Base-by-base conservation (phyloP, 2,113 vertebrate species). In the Lipophrys pholis region DNA sequence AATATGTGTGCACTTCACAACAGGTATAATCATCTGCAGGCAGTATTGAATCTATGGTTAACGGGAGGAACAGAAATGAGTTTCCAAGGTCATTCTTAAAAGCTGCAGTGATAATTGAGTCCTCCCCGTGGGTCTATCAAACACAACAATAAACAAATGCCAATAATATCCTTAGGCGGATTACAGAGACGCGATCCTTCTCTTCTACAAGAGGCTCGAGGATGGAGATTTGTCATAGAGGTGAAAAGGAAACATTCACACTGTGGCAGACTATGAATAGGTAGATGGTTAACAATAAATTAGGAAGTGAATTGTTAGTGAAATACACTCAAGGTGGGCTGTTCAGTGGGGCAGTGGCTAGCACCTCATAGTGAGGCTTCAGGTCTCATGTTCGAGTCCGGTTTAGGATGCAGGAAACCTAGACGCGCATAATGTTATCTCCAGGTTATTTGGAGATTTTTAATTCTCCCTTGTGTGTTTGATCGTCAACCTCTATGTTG, bases 11-110 rank as follows among this genome's bases (percentile, higher is more conserved):
- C 42, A 61, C 61, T 38, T 78, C 57, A 52, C 51, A 21, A 43
- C 30, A 43, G 71, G 53, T 74, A 70, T 83, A 86, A 90, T 89
- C 54, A 36, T 74, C 81, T 57, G 84, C 71, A 11, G 71, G 81
- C 78, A 61, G 50, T 74, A 89, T 82, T 91, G 84, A 73, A 89
- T 86, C 74, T 82, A 83, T 86, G 77, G 88, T 92, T 92, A 90
- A 92, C 70, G 39, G 77, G 76, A 87, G 73, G 69, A 88, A 88
- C 92, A 88, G 82, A 92, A 93, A 94, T 91, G 90, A 93, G 89
- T 85, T 93, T 90, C 86, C 89, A 93, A 94, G 91, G 94, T 94
- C 91, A 91, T 72, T 83, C 72, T 78, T 87, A 82, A 86, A 88
- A 81, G 84, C 71, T 49, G 69, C 67, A 53, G 69, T 76, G 60